Evolutionary conservation across 2,113 vertebrate genomes (phyloP), one percentile per base, ranked within the genome.

Genomic region (Scomber japonicus): DNA sequence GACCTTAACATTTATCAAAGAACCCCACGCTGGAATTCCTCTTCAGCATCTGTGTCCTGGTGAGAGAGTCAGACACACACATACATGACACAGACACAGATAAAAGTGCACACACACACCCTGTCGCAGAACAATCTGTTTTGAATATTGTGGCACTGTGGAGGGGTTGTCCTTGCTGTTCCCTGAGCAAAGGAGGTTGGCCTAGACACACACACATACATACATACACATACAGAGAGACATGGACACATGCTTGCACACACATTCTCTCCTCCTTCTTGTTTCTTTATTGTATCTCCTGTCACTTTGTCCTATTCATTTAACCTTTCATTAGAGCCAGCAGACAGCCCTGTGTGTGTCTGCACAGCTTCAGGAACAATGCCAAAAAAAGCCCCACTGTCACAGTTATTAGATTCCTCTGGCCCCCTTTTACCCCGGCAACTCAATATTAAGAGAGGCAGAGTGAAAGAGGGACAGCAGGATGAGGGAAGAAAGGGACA

Each of bases 351-450:
- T 96, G 95, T 96, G 96, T 95, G 95, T 94, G 94, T 95, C 95
- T 90, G 90, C 89, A 85, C 89, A 87, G 93, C 90, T 91, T 91
- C 83, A 93, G 95, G 96, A 96, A 95, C 95, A 96, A 96, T 94
- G 95, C 96, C 94, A 97, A 97, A 97, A 97, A 97, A 97, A 96
- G 95, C 96, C 96, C 96, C 96, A 97, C 97, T 97, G 97, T 97
- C 97, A 98, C 96, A 97, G 95, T 99, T 99, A 99, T 99, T 99
- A 98, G 97, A 99, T 99, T 99, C 97, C 96, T 97, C 89, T 72
- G 89, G 78, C 87, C 93, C 3, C 95, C 96, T 95, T 96, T 96
- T 97, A 95, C 88, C 97, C 96, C 94, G 93, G 97, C 97, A 99
- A 98, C 97, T 96, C 94, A 94, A 95, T 96, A 97, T 93, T 89